Base-by-base conservation (phyloP, 2,888 invertebrate genomes). In the Epinotia brunnichana region DNA sequence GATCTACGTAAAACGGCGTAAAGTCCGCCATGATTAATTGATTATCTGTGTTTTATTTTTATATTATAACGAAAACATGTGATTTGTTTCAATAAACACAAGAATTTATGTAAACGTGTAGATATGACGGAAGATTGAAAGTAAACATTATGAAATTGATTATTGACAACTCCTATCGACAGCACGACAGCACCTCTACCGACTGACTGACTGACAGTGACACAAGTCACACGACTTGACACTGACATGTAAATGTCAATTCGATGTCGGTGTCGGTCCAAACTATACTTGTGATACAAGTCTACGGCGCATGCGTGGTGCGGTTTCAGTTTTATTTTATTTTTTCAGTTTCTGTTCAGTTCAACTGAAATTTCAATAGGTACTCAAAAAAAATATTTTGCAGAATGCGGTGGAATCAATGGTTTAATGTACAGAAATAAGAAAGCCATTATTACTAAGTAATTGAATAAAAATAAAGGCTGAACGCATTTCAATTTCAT, bases 1-100 rank as follows among this genome's bases (percentile, higher is more conserved):
- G 94, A 78, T 98, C 98, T 11, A 95, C 95, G 70, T 93, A 94
- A 87, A 96, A 97, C 7, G 95, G 94, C 21, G 83, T 81, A 67
- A 77, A 79, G 51, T 86, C 85, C 24, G 85, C 64, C 87, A 87
- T 87, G 19, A 21, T 78, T 54, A 24, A 21, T 63, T 39, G 41
- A 51, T 13, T 19, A 60, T 54, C 15, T 3, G 10, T 2, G 9
- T 35, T 24, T 44, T 2, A 9, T 35, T 24, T 44, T n/a, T 39
- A 21, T 24, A 41, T 56, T 39, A 24, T 15, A 21, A 44, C 21
- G 9, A 44, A 48, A 44, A 17, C 24, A 19, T 39, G 11, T 0
- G 5, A 19, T 35, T 39, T 13, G n/a, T 15, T 44, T 41, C 17
- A 39, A 39, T 17, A 35, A 19, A 35, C 13, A 35, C 35, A 35